phyloP scores from a whole-genome alignment of 2,888 invertebrate genomes.

The Spisula solida region DNA sequence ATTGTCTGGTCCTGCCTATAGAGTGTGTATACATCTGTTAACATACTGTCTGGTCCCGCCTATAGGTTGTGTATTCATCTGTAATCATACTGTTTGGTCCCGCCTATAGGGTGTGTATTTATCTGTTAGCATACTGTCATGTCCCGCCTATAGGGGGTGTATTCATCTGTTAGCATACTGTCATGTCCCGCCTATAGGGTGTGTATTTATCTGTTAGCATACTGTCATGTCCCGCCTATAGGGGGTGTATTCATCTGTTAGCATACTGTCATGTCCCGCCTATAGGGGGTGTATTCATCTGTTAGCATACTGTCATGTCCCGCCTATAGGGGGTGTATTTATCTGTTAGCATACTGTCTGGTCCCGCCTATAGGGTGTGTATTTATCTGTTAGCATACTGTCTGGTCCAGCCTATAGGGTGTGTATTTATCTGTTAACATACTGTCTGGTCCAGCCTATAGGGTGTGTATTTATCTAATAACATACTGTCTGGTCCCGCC shows the following conservation, averaged over 20 bases:
- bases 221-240: conserved; percentile 95
- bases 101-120: conserved; percentile 91
- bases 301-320: conserved; percentile 96
- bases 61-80: conserved; percentile 89
- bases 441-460: conserved; percentile 95
- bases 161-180: conserved; percentile 90
- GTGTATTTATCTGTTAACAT: conserved; percentile 53
- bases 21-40: conserved; percentile 89
- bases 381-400: conserved; percentile 90
- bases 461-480: conserved; percentile 89
- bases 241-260: conserved; percentile 89
- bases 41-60: conserved; percentile 96
- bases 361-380: conserved; percentile 93
- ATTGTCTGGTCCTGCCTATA: conserved; percentile 94
- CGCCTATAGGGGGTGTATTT: conserved; percentile 91
- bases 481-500: conserved; percentile 96
- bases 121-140: conserved; percentile 92
- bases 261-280: conserved; percentile 96
- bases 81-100: conserved; percentile 96
- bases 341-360: conserved; percentile 92
- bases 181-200: conserved; percentile 94
- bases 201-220: conserved; percentile 53
- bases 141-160: conserved; percentile 93
- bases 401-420: conserved; percentile 94
- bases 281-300: conserved; percentile 89